Evolutionary conservation across 2,797 vertebrate species (phyloP), one percentile per base, ranked within the genome.

Genomic region (Phaenicophaeus curvirostris): DNA sequence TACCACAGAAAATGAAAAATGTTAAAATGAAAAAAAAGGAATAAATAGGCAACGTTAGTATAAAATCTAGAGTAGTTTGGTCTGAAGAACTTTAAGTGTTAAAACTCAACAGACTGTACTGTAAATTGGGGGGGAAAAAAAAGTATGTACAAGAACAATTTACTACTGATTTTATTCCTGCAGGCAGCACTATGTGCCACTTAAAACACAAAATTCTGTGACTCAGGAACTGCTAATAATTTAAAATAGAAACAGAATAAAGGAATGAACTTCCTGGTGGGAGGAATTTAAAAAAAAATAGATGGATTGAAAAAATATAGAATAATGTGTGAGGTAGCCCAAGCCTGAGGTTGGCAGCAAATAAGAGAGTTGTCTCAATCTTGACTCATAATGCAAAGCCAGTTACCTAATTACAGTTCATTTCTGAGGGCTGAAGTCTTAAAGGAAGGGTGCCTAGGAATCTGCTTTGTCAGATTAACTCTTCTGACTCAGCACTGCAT

Each of bases 41-140:
- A 53, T 7, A 21, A 77, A 61, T 9, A 1, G 0, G 8, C 17
- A 66, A 31, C 1, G 4, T 12, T 46, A 46, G 17, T 18, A 30
- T 21, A 37, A 59, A 53, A 80, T 59, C 63, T 12, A 62, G 20
- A 71, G 39, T 13, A 62, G 33, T 23, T 37, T 25, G 37, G 18
- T 23, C 25, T 81, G 35, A 81, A 80, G 35, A 67, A 63, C 9
- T 28, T 21, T 0, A 37, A 62, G 31, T 18, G 18, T 25, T 57
- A 57, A 59, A 87, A 82, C 41, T 53, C 0, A 0, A 66, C 28
- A 39, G 42, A 41, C 30, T 69, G 65, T 30, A 44, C 33, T 78
- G 5, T 27, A 42, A 51, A 3, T 7, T 15, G 28, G 5, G 4
- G 5, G 4, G 39, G 39, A n/a, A 15, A 51, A 44, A 58, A 48